These are phyloP conservation scores for Pseudanteris insignis DNA, from an alignment of 2,888 invertebrate genomes.

Conservation along the genomic window DNA sequence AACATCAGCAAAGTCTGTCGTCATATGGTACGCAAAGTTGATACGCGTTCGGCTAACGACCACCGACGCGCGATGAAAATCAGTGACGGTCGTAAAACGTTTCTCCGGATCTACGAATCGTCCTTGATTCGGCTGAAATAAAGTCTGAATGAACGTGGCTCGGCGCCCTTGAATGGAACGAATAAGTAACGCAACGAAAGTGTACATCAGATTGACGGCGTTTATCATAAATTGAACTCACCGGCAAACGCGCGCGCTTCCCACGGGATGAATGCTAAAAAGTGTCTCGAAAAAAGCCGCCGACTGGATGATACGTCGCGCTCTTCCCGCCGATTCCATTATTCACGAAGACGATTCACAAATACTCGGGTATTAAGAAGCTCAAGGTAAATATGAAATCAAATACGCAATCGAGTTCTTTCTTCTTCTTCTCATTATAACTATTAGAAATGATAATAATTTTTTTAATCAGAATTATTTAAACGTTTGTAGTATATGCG, in stretches of 20 bases:
- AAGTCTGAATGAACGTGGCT: constrained; percentile 25
- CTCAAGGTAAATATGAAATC: constrained; percentile 41
- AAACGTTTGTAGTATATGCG: too few relatives aligned
- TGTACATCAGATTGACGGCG: constrained; percentile 18
- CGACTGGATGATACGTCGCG: constrained; percentile 13
- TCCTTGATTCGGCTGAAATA: constrained; percentile 21
- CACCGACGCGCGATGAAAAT: not conserved
- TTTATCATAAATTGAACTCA: constrained; percentile 31
- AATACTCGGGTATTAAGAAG: constrained; percentile 39
- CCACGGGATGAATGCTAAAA: constrained; percentile 20
- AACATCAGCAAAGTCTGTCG: constrained; percentile 18
- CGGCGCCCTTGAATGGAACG: constrained; percentile 32
- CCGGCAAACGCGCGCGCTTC: constrained; percentile 12
- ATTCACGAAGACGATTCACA: constrained; percentile 34
- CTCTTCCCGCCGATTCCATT: constrained; percentile 33
- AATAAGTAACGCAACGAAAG: constrained; percentile 24
- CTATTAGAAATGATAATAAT: too few relatives aligned
- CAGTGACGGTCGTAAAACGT: not conserved
- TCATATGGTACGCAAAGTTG: not conserved
- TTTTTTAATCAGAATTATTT: too few relatives aligned
- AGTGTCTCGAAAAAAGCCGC: constrained; percentile 17
- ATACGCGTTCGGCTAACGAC: not conserved
- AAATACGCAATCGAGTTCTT: constrained; percentile 47
- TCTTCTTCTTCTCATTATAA: too few relatives aligned
- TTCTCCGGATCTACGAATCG: not conserved